phyloP scores from a whole-genome alignment of 2,113 vertebrate genomes.

The Pyrgilauda ruficollis region DNA sequence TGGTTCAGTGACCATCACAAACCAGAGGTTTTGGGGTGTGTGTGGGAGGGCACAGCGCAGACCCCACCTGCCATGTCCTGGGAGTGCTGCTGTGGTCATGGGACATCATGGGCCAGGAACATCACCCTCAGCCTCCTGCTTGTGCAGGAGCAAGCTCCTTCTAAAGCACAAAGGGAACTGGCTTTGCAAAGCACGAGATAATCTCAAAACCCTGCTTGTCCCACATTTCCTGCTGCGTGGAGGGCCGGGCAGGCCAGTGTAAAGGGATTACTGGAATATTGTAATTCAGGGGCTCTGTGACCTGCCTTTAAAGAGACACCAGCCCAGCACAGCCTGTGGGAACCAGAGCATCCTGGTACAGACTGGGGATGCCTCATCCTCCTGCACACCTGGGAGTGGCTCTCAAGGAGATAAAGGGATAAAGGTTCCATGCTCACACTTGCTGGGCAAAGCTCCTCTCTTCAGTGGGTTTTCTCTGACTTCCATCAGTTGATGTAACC shows the following conservation, averaged over 20 bases:
- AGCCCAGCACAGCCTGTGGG: not conserved
- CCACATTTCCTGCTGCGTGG: not conserved
- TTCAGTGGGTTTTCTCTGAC: not conserved
- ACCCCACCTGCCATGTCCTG: rapidly evolving
- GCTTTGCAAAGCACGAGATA: slow-evolving; percentile 13
- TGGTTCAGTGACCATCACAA: not conserved
- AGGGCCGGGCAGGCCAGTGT: not conserved
- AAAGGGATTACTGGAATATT: slow-evolving; percentile 10
- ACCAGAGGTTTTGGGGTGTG: rapidly evolving
- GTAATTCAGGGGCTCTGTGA: not conserved
- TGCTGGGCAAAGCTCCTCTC: rapidly evolving
- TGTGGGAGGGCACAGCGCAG: not conserved
- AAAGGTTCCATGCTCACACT: rapidly evolving
- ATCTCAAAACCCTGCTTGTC: slow-evolving; percentile 55
- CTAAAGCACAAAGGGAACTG: not conserved
- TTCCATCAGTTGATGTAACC: not conserved
- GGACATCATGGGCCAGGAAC: rapidly evolving
- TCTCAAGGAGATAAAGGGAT: not conserved
- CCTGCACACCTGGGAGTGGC: not conserved
- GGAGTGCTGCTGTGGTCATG: not conserved
- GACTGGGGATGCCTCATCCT: not conserved
- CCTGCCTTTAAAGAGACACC: slow-evolving; percentile 16
- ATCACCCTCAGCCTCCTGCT: not conserved
- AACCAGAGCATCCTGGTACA: not conserved
- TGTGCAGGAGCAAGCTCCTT: not conserved